A percentile compares a stretch with the other conserved stretches of the same genome.
These are phyloP conservation scores for Manis pentadactyla DNA, from an alignment of 2,797 vertebrate genomes.

Conservation along the genomic window DNA sequence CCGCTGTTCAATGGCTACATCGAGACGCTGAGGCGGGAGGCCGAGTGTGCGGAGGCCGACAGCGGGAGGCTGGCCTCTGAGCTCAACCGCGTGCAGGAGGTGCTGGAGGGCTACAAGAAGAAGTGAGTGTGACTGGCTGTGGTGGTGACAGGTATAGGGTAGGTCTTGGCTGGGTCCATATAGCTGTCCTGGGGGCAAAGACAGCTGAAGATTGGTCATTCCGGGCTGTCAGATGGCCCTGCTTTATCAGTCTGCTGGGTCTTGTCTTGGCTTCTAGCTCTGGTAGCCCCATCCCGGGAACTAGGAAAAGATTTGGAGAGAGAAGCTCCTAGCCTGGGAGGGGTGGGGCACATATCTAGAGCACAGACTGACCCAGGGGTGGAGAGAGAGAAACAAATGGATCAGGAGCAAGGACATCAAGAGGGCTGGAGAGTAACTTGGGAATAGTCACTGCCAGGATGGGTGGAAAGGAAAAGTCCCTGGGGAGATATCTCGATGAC, in stretches of 20 bases:
- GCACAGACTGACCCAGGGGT: neutral
- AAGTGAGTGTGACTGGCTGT: constrained; percentile 65
- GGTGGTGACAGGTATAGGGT: neutral
- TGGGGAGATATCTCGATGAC: neutral
- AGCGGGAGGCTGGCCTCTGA: constrained; percentile 90
- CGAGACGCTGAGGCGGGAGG: constrained; percentile 89
- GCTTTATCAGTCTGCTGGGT: neutral
- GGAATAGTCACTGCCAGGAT: accelerated
- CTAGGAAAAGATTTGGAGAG: neutral
- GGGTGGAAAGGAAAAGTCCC: neutral
- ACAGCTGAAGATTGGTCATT: neutral
- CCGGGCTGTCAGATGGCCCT: neutral
- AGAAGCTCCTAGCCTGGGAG: neutral
- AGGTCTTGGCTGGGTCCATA: neutral
- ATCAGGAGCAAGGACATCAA: neutral
- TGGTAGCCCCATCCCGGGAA: neutral
- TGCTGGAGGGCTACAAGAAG: constrained; percentile 86
- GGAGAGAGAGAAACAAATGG: neutral
- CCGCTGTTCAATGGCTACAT: constrained; percentile 91
- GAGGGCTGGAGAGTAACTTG: neutral
- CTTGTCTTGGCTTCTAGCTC: neutral
- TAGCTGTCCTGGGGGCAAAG: neutral
- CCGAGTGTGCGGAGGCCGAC: constrained; percentile 88
- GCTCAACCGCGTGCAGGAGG: constrained; percentile 89
- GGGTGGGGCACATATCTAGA: neutral